Base-by-base conservation (phyloP, 2,797 vertebrate species). In the Sebastes jordani region DNA sequence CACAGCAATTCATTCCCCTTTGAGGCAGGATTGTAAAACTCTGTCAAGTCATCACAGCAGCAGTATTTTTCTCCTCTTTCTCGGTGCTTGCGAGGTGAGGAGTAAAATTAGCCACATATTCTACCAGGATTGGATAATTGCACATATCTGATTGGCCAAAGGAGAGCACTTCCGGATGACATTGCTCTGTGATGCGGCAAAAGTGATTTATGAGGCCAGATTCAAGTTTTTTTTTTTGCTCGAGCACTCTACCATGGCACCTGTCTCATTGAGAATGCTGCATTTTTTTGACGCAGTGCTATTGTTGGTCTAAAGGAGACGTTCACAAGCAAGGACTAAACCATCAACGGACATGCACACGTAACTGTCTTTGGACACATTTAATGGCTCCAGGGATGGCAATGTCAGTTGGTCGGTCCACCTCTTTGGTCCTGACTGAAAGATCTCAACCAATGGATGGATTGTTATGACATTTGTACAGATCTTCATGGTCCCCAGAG, bases 1-100 rank as follows among this genome's bases (percentile, higher is more conserved):
- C 36, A 27, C 30, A 59, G 78, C 58, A 59, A 16, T 85, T 77
- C 83, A 76, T 78, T 68, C 29, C 60, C 71, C 71, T 82, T 56
- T 78, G 56, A 83, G 76, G 80, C 67, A 34, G 29, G 70, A 63
- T n/a, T 64, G 67, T 68, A 59, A 73, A 82, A 74, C 16, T 32
- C 65, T 73, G 65, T 76, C 67, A 79, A 58, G 20, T 76, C 79
- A 63, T 71, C 36, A 55, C 23, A 60, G 60, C 70, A 20, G 29
- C 60, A 71, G 18, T 30, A 59, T 66, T 73, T 74, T 22, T 32
- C 65, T 64, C 34, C 20, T 25, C 29, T 23, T 32, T 29, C 36
- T 42, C 1, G 1, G 11, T 62, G 29, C 55, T 32, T 29, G 8
- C 2, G 25, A 54, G 29, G 22, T 38, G 3, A 46, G 22, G 5